Base-by-base conservation (phyloP, 2,797 vertebrate genomes). In the Diplodus puntazzo region DNA sequence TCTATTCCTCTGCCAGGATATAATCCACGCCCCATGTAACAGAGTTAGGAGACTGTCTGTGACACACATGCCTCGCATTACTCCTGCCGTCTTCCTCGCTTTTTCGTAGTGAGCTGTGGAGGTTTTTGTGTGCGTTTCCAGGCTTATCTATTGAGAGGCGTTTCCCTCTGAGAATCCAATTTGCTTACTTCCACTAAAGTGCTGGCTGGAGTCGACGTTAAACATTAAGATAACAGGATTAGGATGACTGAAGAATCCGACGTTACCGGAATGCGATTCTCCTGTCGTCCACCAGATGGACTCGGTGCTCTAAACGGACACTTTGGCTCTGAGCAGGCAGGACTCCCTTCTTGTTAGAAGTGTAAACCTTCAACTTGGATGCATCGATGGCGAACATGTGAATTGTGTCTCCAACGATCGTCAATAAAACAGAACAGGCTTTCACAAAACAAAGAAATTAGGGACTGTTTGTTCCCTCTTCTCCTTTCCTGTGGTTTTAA, bases 61-160 rank as follows among this genome's bases (percentile, higher is more conserved):
- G 83, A 78, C 78, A 86, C 90, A 91, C 88, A 94, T 92, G 92
- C 90, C 91, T 91, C 67, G 48, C 87, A 93, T 94, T 92, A 94
- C 74, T 85, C 45, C 73, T 87, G 89, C 84, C 87, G 79, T 92
- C 93, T 85, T 86, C 69, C 50, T 62, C 21, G 54, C 73, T 69
- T 25, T 68, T 72, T 62, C 39, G 49, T 27, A 42, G 39, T 21
- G 62, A 71, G 59, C 69, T 64, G 62, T 45, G 12, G 67, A 45
- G 1, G 18, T 83, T 75, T 80, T 53, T 71, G 45, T 68, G 57
- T 68, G 54, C 45, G 43, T 45, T 25, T 57, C 9, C 2, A 12
- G 52, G 20, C 34, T 78, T 62, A 55, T 86, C 43, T 74, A 25
- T 84, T 77, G 43, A 45, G 72, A 67, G 48, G 79, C 58, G 8